Evolutionary conservation across 2,888 invertebrate genomes (phyloP).

Genomic region (Pristionchus exspectatus): DNA sequence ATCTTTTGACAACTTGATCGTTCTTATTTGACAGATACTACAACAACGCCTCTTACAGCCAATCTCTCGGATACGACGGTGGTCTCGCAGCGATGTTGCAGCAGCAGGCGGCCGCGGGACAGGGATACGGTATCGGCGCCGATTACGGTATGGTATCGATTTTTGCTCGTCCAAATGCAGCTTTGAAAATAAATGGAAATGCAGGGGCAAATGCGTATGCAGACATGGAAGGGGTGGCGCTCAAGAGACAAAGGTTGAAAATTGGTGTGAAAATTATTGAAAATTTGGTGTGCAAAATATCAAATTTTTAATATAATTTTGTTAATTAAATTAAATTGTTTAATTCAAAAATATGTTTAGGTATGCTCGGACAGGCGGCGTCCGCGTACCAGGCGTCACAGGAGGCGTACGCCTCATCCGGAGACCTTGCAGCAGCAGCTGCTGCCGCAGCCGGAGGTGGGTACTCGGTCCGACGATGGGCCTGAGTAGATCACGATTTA

Average conservation of each 20-base stretch:
- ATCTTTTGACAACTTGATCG: neutral
- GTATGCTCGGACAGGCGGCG: slow-evolving; percentile 54
- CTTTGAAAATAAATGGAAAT: neutral
- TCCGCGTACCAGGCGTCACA: slow-evolving; percentile 46
- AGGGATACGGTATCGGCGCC: slow-evolving; percentile 54
- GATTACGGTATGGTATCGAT: slow-evolving; percentile 48
- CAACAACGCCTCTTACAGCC: slow-evolving; percentile 35
- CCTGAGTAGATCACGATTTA: slow-evolving; percentile 40
- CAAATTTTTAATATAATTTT: neutral
- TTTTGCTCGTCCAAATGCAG: neutral
- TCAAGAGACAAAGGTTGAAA: neutral
- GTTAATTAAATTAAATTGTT: neutral
- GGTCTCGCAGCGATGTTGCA: slow-evolving; percentile 45
- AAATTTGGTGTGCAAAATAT: neutral
- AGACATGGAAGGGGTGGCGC: neutral
- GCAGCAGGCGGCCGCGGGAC: slow-evolving; percentile 33
- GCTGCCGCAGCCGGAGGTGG: slow-evolving; percentile 47
- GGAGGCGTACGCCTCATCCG: slow-evolving; percentile 46
- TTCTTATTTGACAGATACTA: slow-evolving; percentile 15
- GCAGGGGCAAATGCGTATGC: neutral
- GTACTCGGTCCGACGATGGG: slow-evolving; percentile 44
- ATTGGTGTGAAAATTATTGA: neutral
- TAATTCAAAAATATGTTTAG: neutral
- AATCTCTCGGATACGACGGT: slow-evolving; percentile 50
- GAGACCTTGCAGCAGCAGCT: neutral